Evolutionary conservation across 2,797 vertebrate genomes (phyloP).

Genomic region (Dromococcyx pavoninus): DNA sequence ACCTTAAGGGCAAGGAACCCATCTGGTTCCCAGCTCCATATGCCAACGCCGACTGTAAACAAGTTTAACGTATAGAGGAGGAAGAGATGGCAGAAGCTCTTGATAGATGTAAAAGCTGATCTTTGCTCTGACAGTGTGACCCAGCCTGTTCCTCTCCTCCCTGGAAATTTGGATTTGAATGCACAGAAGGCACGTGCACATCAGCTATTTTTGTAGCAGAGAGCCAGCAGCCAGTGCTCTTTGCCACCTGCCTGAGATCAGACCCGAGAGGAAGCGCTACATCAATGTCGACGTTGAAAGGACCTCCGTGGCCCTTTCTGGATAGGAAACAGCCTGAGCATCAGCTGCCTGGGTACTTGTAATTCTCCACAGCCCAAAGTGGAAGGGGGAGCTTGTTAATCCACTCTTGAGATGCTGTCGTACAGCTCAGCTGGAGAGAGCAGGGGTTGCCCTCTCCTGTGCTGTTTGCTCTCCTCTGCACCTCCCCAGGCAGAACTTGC

Average conservation of each 20-base stretch:
- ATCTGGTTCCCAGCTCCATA: neutral
- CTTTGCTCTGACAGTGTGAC: neutral
- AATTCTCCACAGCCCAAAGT: fast-evolving
- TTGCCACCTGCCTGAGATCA: neutral
- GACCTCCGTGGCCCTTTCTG: neutral
- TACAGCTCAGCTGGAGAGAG: neutral
- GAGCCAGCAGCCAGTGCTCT: neutral
- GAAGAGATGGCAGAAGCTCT: neutral
- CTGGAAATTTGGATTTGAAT: neutral
- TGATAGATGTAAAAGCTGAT: neutral
- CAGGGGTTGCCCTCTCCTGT: neutral
- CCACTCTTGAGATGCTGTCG: neutral
- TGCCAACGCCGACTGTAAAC: neutral
- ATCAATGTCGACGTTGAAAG: fast-evolving
- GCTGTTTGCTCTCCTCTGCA: neutral
- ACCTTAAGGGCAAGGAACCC: neutral
- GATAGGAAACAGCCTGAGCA: neutral
- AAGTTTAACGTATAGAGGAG: neutral
- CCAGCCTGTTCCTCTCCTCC: neutral
- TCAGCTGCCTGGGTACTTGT: neutral
- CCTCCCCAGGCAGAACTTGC: neutral
- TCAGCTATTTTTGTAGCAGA: neutral
- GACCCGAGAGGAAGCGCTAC: neutral
- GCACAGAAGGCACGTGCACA: neutral
- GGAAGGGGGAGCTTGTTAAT: neutral